These are phyloP conservation scores for Lota lota DNA, from an alignment of 2,113 vertebrate genomes.

Conservation along the genomic window DNA sequence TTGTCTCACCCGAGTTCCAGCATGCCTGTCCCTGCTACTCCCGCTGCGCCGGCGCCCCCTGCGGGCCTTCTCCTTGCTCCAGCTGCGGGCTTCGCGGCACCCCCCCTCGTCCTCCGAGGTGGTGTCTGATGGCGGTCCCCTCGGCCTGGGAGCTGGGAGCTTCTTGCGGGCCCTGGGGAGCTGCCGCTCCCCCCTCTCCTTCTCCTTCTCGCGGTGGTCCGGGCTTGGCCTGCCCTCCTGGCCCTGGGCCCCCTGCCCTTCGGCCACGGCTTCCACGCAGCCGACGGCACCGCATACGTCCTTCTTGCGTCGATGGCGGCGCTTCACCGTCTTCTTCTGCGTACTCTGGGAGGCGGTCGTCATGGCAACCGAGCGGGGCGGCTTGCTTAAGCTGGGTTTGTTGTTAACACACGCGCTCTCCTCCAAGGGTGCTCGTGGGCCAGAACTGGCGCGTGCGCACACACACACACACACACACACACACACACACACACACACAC, in stretches of 20 bases:
- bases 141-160: conserved; percentile 49
- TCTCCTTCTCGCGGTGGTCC: conserved; percentile 38
- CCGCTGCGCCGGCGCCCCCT: conserved; percentile 69
- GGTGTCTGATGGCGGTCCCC: conserved; percentile 63
- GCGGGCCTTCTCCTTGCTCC: conserved; percentile 79
- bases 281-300: conserved; percentile 67
- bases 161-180: conserved; percentile 54
- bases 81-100: conserved; percentile 79
- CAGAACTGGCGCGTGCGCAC: conserved; percentile 77
- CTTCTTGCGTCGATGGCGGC: conserved; percentile 77
- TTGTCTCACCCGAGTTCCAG: conserved; percentile 2
- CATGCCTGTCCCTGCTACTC: conserved; percentile 52
- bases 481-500: neutral
- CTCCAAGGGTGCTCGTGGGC: conserved; percentile 76
- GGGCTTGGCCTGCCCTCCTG: conserved; percentile 30
- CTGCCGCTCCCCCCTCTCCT: conserved; percentile 42
- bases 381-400: conserved; percentile 42
- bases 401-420: conserved; percentile 75
- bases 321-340: conserved; percentile 80
- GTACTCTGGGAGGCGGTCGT: conserved; percentile 61
- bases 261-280: conserved; percentile 58
- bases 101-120: conserved; percentile 74
- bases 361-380: conserved; percentile 58
- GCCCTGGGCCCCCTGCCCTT: conserved; percentile 45
- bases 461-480: conserved; percentile 59